Evolutionary conservation across 2,888 invertebrate genomes (phyloP).

Genomic region (Merodon equestris): DNA sequence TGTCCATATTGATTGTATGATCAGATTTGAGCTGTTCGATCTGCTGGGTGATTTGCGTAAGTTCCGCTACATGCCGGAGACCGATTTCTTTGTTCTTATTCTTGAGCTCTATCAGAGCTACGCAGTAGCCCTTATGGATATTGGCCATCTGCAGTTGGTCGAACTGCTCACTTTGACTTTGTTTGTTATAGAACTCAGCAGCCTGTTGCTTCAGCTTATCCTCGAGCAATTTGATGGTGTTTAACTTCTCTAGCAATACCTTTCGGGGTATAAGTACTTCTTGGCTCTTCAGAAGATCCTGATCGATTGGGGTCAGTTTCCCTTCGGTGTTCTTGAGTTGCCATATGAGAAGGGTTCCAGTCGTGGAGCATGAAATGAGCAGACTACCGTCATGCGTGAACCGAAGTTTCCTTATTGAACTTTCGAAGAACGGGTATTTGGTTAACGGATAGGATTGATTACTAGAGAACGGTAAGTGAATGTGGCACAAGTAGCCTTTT

Average conservation of each 20-base stretch:
- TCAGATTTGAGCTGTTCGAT: conserved; percentile 85
- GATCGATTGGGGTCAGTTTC: conserved; percentile 85
- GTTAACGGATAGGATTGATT: conserved; percentile 75
- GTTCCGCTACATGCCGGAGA: conserved; percentile 84
- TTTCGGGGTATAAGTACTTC: conserved; percentile 90
- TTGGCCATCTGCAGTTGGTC: conserved; percentile 90
- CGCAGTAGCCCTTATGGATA: conserved; percentile 89
- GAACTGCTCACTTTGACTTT: conserved; percentile 88
- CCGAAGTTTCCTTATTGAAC: conserved; percentile 82
- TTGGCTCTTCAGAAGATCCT: conserved; percentile 87
- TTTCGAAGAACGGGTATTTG: conserved; percentile 79
- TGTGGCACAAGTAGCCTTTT: conserved; percentile 86
- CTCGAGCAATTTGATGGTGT: conserved; percentile 82
- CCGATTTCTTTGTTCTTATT: conserved; percentile 82
- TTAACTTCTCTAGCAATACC: conserved; percentile 89
- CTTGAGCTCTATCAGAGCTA: conserved; percentile 89
- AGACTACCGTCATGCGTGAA: conserved; percentile 89
- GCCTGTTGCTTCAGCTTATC: conserved; percentile 89
- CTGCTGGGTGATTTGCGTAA: conserved; percentile 88
- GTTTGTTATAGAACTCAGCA: conserved; percentile 92
- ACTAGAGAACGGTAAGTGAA: conserved; percentile 82
- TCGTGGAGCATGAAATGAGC: conserved; percentile 86
- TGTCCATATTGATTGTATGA: conserved; percentile 84
- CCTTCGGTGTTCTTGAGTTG: conserved; percentile 85
- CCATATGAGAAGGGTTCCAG: conserved; percentile 93